Evolutionary conservation across 2,797 vertebrate genomes (phyloP).

Genomic region (Acrocephalus scirpaceus): DNA sequence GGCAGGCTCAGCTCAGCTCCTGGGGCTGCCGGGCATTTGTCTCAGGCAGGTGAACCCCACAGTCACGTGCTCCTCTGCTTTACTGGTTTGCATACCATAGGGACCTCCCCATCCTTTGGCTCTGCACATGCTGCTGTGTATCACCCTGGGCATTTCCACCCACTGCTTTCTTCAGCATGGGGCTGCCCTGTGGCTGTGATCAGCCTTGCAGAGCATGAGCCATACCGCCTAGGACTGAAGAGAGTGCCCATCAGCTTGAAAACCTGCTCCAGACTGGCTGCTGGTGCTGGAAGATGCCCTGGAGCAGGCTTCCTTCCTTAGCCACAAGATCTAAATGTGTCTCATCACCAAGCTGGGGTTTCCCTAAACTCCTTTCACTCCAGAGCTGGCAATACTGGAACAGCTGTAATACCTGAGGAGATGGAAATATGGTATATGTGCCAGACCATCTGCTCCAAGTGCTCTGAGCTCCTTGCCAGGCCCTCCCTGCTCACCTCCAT

Average conservation of each 20-base stretch:
- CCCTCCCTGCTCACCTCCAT: not conserved
- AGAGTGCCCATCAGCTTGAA: not conserved
- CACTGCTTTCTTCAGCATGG: not conserved
- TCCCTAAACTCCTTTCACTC: not conserved
- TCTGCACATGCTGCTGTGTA: not conserved
- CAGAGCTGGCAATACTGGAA: not conserved
- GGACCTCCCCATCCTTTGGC: not conserved
- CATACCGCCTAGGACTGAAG: not conserved
- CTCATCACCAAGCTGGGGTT: not conserved
- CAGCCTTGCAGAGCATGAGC: not conserved
- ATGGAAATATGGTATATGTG: not conserved
- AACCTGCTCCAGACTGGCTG: not conserved
- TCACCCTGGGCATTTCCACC: not conserved
- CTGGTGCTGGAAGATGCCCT: not conserved
- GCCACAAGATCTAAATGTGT: slow-evolving; percentile 31
- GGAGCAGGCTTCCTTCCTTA: not conserved
- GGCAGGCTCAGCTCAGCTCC: not conserved
- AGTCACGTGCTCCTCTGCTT: not conserved
- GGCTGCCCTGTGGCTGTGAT: not conserved
- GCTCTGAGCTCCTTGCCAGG: not conserved
- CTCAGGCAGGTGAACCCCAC: not conserved
- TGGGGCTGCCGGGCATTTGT: accelerated
- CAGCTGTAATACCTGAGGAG: not conserved
- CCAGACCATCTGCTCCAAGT: not conserved
- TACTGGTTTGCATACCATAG: not conserved